These are phyloP conservation scores for Micropoecilia bifurca DNA, from an alignment of 2,797 vertebrate genomes.

Conservation along the genomic window DNA sequence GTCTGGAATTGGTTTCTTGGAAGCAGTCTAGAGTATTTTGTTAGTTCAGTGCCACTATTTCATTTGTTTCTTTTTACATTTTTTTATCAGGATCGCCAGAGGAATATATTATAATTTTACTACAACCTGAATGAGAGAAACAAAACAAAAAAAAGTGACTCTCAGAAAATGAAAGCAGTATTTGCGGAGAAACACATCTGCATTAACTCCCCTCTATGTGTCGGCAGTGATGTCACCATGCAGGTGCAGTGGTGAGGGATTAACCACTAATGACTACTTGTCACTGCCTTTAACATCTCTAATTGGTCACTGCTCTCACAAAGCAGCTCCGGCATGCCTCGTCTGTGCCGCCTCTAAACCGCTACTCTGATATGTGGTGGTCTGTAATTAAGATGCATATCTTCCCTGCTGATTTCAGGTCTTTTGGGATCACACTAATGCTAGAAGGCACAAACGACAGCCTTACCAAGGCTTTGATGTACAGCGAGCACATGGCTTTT, in stretches of 20 bases:
- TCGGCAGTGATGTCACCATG: slow-evolving; percentile 54
- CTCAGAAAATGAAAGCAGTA: slow-evolving; percentile 4
- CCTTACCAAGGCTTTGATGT: slow-evolving; percentile 50
- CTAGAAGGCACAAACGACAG: slow-evolving; percentile 39
- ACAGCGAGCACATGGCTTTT: background rate
- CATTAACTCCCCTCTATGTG: slow-evolving; percentile 19
- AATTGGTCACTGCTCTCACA: slow-evolving; percentile 55
- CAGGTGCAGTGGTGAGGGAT: slow-evolving; percentile 68
- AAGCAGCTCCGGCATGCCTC: slow-evolving; percentile 25
- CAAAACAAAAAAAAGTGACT: slow-evolving; percentile 14
- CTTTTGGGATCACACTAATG: slow-evolving; percentile 27
- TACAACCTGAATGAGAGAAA: background rate
- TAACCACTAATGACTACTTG: slow-evolving; percentile 66
- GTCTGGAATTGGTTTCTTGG: background rate
- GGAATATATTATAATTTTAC: background rate
- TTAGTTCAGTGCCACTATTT: too few species aligned
- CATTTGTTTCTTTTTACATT: background rate
- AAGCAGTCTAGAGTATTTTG: background rate
- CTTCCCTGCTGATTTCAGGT: slow-evolving; percentile 37
- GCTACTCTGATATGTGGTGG: slow-evolving; percentile 32
- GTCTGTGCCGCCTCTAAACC: slow-evolving; percentile 36
- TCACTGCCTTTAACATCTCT: slow-evolving; percentile 53
- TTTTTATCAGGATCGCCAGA: background rate
- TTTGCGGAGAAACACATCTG: slow-evolving; percentile 9
- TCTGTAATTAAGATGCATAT: slow-evolving; percentile 56